Evolutionary conservation across 2,113 vertebrate species (phyloP), one percentile per base, ranked within the genome.

Genomic region (Puntigrus tetrazona): DNA sequence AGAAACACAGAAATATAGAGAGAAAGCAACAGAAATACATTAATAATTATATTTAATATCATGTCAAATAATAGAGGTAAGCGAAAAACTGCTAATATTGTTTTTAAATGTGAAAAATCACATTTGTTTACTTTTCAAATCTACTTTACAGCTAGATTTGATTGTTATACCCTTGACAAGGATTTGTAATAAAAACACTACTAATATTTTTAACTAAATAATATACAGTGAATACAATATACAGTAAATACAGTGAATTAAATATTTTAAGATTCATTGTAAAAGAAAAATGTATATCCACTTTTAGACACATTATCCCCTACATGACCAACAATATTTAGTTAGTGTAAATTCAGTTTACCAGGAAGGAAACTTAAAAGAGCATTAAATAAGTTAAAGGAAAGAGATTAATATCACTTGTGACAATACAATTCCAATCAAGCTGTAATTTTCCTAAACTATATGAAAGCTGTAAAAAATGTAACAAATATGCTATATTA

Each of bases 1-100:
- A 8, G n/a, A 83, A 43, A 85, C 69, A 80, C 59, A 50, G 52
- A 52, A 25, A 41, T 52, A 83, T 6, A 41, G 38, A 25, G 11
- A n/a, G 4, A 14, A 72, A n/a, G 2, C 1, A 25, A n/a, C 11
- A 72, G 22, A 72, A 43, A 25, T 22, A 25, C 69, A 43, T 43
- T 41, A 43, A 22, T 69, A 69, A 36, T 72, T 72, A 41, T 7
- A 22, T 45, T 45, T 41, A 1, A 41, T 43, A 45, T 45, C 14
- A 45, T 13, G 4, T 70, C 3, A n/a, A 41, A n/a, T n/a, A n/a
- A n/a, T 11, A 36, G 31, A 69, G n/a, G n/a, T 38, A 11, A 41
- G 0, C 38, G n/a, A 41, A 36, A 7, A 38, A 11, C 4, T 41
- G 20, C 4, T n/a, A n/a, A 70, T 41, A 10, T 70, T 3, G 25